These are phyloP conservation scores for Cerastis rubricosa DNA, from an alignment of 2,888 invertebrate species.

Conservation along the genomic window DNA sequence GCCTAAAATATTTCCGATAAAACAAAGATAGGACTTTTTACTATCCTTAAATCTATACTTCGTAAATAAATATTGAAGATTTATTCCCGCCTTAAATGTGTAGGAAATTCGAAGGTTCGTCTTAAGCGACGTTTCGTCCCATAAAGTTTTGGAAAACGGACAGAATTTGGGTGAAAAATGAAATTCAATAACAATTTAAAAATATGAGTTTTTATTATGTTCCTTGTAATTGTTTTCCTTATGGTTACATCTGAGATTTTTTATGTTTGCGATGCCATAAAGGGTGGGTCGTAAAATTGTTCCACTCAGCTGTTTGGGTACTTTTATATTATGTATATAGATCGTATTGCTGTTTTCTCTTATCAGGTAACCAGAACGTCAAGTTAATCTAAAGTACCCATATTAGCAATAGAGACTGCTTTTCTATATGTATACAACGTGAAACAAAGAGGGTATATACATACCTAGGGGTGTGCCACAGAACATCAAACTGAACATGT, in stretches of 20 bases:
- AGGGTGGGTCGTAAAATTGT: conserved; percentile 13
- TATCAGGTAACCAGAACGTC: conserved; percentile 39
- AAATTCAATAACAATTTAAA: conserved; percentile 7
- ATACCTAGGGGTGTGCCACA: too few species aligned
- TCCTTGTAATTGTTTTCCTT: conserved; percentile 18
- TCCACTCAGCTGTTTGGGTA: neutral
- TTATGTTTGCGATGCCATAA: neutral
- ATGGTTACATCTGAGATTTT: conserved; percentile 28
- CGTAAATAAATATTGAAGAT: conserved; percentile 23
- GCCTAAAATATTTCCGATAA: conserved; percentile 16
- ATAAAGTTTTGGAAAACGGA: neutral
- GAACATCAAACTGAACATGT: too few species aligned
- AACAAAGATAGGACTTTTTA: conserved; percentile 31
- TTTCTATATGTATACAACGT: neutral
- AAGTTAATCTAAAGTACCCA: conserved; percentile 37
- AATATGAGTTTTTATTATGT: neutral
- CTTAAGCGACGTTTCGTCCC: conserved; percentile 5
- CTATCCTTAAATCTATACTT: conserved; percentile 21
- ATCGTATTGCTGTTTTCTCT: conserved; percentile 8
- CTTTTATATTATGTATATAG: neutral
- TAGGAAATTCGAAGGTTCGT: conserved; percentile 12
- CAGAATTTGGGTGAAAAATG: neutral
- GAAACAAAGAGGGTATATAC: too few species aligned
- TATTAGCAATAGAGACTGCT: neutral
- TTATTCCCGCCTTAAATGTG: conserved; percentile 15